Evolutionary conservation across 2,113 vertebrate genomes (phyloP), one percentile per base, ranked within the genome.

Genomic region (Thomomys bottae): DNA sequence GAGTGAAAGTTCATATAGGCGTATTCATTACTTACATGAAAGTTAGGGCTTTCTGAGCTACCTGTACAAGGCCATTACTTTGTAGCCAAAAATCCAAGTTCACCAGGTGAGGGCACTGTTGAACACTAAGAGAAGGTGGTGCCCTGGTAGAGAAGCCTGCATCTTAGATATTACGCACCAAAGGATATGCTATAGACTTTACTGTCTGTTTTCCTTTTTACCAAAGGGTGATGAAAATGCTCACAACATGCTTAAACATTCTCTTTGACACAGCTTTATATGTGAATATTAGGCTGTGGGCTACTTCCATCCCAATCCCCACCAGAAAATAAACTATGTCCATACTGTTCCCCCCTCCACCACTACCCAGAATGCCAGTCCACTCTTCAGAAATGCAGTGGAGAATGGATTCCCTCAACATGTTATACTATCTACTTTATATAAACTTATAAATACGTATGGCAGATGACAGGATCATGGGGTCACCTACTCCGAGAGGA

Each of bases 1-100:
- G 79, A 96, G 81, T 36, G 15, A 78, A 86, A 96, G 94, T 97
- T 97, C 96, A 96, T 72, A 34, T 95, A 49, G 61, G 2, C 49
- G 79, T 67, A 64, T 23, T 9, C 3, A 76, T 24, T 78, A 32
- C 40, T 84, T 85, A 78, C 42, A 42, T 2, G 68, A 93, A 68
- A 40, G 79, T 92, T 82, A 21, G 15, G 61, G 57, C 17, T 49
- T 70, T 82, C 34, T 85, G 34, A 93, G 67, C 17, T 17, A 21
- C 23, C 32, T 59, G 9, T 66, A 20, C 10, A 59, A 80, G 38
- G 28, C 40, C 34, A 36, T 66, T 73, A 57, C 3, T 8, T 84
- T 45, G n/a, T 14, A 20, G 28, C 67, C 87, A 72, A 87, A 94
- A 87, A 75, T 28, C 24, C 17, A 78, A 75, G 49, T 38, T 12